These are phyloP conservation scores for Drosophila dunni DNA, from an alignment of 1,140 invertebrate genomes.

Conservation along the genomic window DNA sequence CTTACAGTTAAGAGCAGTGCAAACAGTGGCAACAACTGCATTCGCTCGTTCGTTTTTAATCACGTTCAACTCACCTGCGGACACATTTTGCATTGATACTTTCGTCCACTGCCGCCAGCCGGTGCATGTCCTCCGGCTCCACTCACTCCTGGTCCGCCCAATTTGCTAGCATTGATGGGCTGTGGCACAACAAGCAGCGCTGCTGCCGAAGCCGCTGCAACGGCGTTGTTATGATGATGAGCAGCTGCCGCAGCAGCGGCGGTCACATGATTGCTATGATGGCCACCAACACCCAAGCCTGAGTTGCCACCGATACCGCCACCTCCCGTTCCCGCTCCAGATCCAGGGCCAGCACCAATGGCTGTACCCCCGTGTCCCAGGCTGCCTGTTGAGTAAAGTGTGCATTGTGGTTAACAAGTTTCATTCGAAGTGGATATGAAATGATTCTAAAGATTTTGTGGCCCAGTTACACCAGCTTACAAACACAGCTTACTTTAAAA, in stretches of 20 bases:
- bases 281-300: conserved; percentile 75
- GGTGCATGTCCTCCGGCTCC: conserved; percentile 86
- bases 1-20: conserved; percentile 35
- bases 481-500: too few species aligned
- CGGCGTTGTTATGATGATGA: conserved; percentile 83
- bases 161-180: conserved; percentile 92
- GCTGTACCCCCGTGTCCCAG: conserved; percentile 52
- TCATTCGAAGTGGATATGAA: too few species aligned
- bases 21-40: conserved; percentile 30
- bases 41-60: conserved; percentile 25
- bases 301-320: conserved; percentile 83
- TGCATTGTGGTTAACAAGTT: background rate
- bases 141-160: conserved; percentile 74
- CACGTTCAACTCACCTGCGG: conserved; percentile 91
- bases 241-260: conserved; percentile 62
- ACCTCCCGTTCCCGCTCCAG: background rate
- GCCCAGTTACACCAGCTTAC: too few species aligned
- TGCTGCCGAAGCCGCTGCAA: conserved; percentile 81
- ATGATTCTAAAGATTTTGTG: too few species aligned
- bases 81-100: conserved; percentile 99
- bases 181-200: conserved; percentile 95
- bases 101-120: conserved; percentile 86
- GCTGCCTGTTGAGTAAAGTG: conserved; percentile 47
- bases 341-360: conserved; percentile 49
- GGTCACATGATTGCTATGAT: conserved; percentile 70